Conservation (phyloP, 2,797 vertebrate genomes). For the Ispidina picta region DNA sequence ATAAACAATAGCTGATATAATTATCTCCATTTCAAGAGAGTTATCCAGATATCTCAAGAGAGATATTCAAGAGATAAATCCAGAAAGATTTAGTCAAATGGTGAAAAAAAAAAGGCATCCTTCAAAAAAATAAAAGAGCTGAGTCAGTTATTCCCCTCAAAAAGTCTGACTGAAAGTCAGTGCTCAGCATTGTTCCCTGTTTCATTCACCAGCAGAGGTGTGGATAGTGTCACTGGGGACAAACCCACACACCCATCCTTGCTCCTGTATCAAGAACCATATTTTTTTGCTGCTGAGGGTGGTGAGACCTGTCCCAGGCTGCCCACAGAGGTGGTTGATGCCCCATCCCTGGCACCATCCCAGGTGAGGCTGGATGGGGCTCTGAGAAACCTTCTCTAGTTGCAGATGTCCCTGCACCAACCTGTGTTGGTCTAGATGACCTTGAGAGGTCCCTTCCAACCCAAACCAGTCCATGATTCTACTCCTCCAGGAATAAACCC, state of each 20-base stretch:
- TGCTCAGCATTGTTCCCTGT: background rate
- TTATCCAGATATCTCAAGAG: too few species aligned
- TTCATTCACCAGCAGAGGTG: background rate
- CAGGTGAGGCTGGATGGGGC: background rate
- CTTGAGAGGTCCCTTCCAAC: background rate
- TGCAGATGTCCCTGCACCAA: background rate
- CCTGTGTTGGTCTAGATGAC: too few species aligned
- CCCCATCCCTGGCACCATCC: background rate
- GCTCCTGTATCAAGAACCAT: background rate
- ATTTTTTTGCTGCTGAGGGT: background rate
- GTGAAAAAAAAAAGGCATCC: background rate
- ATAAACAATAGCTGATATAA: background rate
- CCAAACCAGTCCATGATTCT: background rate
- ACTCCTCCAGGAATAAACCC: background rate
- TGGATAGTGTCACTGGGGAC: background rate
- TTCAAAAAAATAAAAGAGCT: background rate
- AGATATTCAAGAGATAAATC: too few species aligned
- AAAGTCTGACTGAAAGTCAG: background rate
- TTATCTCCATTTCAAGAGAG: background rate
- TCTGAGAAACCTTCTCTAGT: background rate
- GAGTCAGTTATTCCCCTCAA: background rate
- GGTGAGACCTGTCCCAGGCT: background rate
- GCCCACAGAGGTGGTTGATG: background rate
- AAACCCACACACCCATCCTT: background rate
- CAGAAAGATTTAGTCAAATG: background rate